phyloP scores from a whole-genome alignment of 2,113 vertebrate genomes.

The Platanista minor region DNA sequence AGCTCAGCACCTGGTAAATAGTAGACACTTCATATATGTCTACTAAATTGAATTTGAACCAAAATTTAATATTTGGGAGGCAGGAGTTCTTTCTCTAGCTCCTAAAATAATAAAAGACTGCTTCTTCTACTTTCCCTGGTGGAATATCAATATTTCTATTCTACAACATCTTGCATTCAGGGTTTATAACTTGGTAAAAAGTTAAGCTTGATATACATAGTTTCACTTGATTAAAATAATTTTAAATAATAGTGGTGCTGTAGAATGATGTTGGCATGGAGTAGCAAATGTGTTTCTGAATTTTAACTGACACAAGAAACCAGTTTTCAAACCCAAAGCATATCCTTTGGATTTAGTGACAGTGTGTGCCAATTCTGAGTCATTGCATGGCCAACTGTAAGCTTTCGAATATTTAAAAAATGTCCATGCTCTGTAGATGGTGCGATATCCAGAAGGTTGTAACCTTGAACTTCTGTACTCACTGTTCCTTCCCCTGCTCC shows the following conservation, averaged over 20 bases:
- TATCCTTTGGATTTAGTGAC: slow-evolving; percentile 36
- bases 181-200: slow-evolving; percentile 39
- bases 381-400: slow-evolving; percentile 21
- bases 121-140: not conserved
- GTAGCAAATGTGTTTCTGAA: slow-evolving; percentile 58
- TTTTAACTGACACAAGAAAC: slow-evolving; percentile 59
- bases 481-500: not conserved
- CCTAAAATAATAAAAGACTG: not conserved
- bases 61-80: slow-evolving; percentile 28
- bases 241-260: slow-evolving; percentile 6
- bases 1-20: slow-evolving; percentile 11
- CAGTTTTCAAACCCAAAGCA: slow-evolving; percentile 51
- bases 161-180: not conserved
- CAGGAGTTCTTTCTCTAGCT: slow-evolving; percentile 8
- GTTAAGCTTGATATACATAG: not conserved
- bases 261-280: slow-evolving; percentile 14
- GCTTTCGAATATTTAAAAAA: slow-evolving; percentile 5
- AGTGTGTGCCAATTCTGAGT: slow-evolving; percentile 48
- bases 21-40: not conserved
- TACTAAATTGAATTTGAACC: slow-evolving; percentile 50
- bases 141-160: slow-evolving; percentile 30
- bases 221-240: slow-evolving; percentile 56
- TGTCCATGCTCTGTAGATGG: not conserved
- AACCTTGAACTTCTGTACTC: slow-evolving; percentile 54
- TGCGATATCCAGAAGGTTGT: not conserved